A percentile compares a stretch with the other conserved stretches of the same genome.
Evolutionary conservation across 2,888 invertebrate genomes (phyloP).

Genomic region (Caenorhabditis sp.): DNA sequence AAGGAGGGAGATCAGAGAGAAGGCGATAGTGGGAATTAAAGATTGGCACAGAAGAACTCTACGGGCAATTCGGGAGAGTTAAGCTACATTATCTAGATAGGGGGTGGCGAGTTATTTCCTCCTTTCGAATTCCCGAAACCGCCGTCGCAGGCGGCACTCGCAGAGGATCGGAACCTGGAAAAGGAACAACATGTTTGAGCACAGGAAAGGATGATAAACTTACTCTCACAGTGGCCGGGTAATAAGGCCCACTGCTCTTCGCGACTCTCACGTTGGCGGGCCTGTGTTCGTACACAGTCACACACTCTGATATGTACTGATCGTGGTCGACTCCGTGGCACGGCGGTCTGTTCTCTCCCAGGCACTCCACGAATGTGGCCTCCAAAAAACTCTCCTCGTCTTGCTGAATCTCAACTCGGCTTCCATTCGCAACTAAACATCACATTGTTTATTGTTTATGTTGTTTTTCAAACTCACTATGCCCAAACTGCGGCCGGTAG

Average conservation of each 20-base stretch:
- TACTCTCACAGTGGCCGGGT: conserved; percentile 33
- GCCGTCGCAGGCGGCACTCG: conserved; percentile 70
- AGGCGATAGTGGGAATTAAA: background rate
- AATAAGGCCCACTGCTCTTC: conserved; percentile 20
- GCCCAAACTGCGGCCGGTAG: conserved; percentile 68
- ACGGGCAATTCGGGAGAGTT: conserved; percentile 8
- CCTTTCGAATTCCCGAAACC: conserved; percentile 32
- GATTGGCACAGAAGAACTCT: conserved; percentile 1
- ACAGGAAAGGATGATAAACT: background rate
- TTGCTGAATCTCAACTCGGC: conserved; percentile 76
- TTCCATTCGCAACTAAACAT: conserved; percentile 71
- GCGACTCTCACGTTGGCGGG: conserved; percentile 68
- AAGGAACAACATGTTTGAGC: background rate
- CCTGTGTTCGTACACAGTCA: conserved; percentile 71
- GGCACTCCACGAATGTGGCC: conserved; percentile 75
- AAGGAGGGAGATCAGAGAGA: background rate
- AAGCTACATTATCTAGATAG: background rate
- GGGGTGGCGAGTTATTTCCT: conserved; percentile 6
- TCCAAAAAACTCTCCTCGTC: conserved; percentile 66
- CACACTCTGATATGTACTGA: conserved; percentile 73
- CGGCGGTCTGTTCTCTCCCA: conserved; percentile 54
- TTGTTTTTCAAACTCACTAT: conserved; percentile 59
- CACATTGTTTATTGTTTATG: background rate
- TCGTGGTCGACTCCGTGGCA: conserved; percentile 70
- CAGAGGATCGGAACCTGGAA: conserved; percentile 70